Base-by-base conservation (phyloP, 2,888 invertebrate genomes). In the Odontocerum albicorne region DNA sequence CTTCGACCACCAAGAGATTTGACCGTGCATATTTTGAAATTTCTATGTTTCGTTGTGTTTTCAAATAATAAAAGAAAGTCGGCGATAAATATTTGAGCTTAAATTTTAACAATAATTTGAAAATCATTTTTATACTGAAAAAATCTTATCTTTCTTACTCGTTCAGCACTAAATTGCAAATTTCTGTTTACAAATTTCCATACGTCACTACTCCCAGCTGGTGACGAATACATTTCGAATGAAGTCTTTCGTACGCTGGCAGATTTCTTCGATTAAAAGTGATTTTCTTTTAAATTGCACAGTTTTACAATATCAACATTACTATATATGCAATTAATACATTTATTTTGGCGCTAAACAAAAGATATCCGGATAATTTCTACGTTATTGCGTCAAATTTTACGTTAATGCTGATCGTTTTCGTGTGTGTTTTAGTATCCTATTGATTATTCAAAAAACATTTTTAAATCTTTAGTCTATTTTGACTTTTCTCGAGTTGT, bases 181-280 rank as follows among this genome's bases (percentile, higher is more conserved):
- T 56, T 56, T 56, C 45, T 56, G 56, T 56, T 56, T 56, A 56
- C 56, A 51, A 56, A 51, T 56, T 56, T 56, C 56, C 51, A 47
- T 56, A 51, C 56, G 56, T 56, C 56, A 56, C 56, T 55, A 45
- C 42, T 20, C 51, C 56, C 51, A 52, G 51, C 51, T 51, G 56
- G 51, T 51, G 51, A 51, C 46, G 51, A 51, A 43, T 52, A 56
- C 56, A 56, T 52, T 56, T 51, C 56, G 52, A 50, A 47, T 56
- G 31, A 50, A 56, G 56, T 51, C 46, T 46, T 31, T 43, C 42
- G 46, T 46, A 47, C 33, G 51, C 35, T 56, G 45, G 51, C 56
- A 51, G 51, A 43, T 56, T 51, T 45, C 20, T 35, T 46, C 43
- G 40, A 21, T 21, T 22, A 47, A 44, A 32, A 46, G 49, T 49